Base-by-base conservation (phyloP, 2,888 invertebrate genomes). In the Empis stercorea region DNA sequence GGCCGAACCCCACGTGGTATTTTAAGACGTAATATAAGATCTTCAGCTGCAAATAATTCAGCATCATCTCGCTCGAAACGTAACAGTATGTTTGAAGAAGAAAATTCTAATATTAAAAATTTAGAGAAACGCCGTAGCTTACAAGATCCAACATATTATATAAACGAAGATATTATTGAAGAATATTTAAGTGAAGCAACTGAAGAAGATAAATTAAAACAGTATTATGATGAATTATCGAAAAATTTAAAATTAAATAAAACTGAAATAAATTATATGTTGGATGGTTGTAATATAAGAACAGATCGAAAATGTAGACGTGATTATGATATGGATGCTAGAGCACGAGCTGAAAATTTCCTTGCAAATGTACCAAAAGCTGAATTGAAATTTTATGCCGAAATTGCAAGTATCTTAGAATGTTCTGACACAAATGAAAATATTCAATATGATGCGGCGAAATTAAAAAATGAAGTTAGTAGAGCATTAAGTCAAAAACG, bases 81-180 rank as follows among this genome's bases (percentile, higher is more conserved):
- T 39, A 86, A 84, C 62, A 87, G 87, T 59, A 84, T 87, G 84
- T 82, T 84, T 59, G 87, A 87, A 63, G 61, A 72, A 60, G 61
- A 71, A 67, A 56, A 74, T 61, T 43, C 78, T 67, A 65, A 72
- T 70, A 45, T 63, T 41, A 55, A 62, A 14, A 68, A 66, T 53
- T 51, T 63, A 39, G 75, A 75, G 50, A 86, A 86, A 61, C 71
- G 85, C 43, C 76, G 81, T 65, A 84, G 85, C n/a, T 65, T 85
- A 44, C 84, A 82, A 61, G 86, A 86, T 59, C 81, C 84, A 1
- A 81, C 82, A 0, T 80, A 81, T 49, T 62, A 64, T 43, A 59
- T 62, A 11, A 60, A 61, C 10, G 64, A 66, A 43, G 66, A 68
- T 50, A 51, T 54, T 7, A 53, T 55, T 42, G 57, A 56, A 20